Base-by-base conservation (phyloP, 2,113 vertebrate genomes). In the Pseudonaja textilis region DNA sequence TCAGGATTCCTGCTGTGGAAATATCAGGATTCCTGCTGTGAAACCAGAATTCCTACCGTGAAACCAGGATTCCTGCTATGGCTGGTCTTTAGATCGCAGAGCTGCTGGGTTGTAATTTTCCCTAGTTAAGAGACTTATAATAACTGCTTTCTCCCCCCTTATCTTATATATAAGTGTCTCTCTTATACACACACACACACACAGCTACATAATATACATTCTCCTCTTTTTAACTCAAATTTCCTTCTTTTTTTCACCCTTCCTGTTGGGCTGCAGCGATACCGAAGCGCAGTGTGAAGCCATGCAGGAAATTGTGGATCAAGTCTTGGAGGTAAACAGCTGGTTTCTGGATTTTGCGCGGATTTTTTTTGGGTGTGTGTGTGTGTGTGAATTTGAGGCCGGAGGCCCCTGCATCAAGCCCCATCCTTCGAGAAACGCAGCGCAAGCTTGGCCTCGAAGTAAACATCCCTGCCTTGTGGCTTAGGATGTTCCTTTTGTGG, bases 301-400 rank as follows among this genome's bases (percentile, higher is more conserved):
- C 95, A 99, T 99, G 99, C 99, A 99, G 98, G 99, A 99, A 85
- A 99, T 99, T 2, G 99, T 99, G 97, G 99, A 99, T 95, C 98
- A 99, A 92, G 99, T 99, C 90, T 96, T 99, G 94, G 99, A 99
- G 99, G 99, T 99, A 95, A 52, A 52, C 4, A 20, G 39, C 50
- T 3, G 14, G 0, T 57, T 23, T n/a, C 85, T 5, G 61, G 64
- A 74, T 34, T 34, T 74, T 34, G 14, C 64, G 3, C 1, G 14
- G 64, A 59, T 25, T 59, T 25, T n/a, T n/a, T 57, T 50, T 25
- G 2, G 8, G 23, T 59, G 56, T 22, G 56, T 25, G 57, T 11
- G 25, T 26, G 25, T 9, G 59, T 29, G 61, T 64, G 61, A 12
- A n/a, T 69, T 69, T 69, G 69, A 22, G 69, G 69, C 69, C 12